Base-by-base conservation (phyloP, 2,888 invertebrate species). In the Steinernema hermaphroditum region DNA sequence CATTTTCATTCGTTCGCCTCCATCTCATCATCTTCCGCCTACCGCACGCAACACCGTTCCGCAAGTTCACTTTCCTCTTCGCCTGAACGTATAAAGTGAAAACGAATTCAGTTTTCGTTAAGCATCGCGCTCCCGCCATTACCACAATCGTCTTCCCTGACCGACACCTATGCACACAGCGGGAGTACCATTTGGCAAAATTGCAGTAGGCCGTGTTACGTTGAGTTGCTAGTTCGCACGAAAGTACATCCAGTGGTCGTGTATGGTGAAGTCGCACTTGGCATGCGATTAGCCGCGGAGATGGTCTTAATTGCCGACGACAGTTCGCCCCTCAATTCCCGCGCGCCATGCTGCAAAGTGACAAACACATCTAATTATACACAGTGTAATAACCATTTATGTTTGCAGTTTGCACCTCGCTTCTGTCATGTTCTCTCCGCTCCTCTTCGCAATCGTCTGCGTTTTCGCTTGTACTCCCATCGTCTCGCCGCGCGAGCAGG, bases 301-400 rank as follows among this genome's bases (percentile, higher is more conserved):
- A 24, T 62, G 27, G 16, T 62, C 62, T 62, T 62, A 62, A 62
- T 62, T 62, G 62, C 62, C 62, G 62, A 2, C 62, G 62, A 62
- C 62, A 32, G 29, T 29, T 62, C 62, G 16, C 27, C 62, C 62
- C 32, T 34, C 27, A 2, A 32, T 62, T 62, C 29, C 32, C 62
- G 62, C 62, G 62, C 62, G 62, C 37, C 62, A 62, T 62, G 62
- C 27, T 62, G 62, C 62, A 62, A 54, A 62, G 62, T 62, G 62
- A 62, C 27, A 62, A 62, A 62, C 27, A 62, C 34, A 62, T 62
- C 62, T 62, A 62, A 62, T 62, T 62, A 62, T 62, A 32, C 27
- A 62, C 62, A 62, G 62, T 62, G 62, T 62, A 62, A 62, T 32
- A 62, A 62, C 62, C 14, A 62, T 62, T 62, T 62, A 34, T 62